Conservation (phyloP, 2,797 vertebrate genomes). For the Threskiornis aethiopicus region DNA sequence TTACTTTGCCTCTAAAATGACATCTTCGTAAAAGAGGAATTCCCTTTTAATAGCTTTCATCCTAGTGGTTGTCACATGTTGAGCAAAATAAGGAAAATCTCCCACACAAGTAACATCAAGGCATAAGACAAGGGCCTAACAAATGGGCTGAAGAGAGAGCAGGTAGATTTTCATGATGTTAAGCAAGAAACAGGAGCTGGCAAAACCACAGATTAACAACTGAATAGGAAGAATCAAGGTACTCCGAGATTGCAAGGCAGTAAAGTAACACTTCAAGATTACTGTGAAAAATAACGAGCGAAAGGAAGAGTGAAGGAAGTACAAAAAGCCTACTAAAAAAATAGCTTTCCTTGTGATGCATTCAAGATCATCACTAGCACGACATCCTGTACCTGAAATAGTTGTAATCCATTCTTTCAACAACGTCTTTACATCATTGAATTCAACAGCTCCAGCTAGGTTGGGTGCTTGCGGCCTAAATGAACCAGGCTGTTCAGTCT, state of each 20-base stretch:
- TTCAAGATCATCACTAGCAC: neutral
- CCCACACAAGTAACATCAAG: neutral
- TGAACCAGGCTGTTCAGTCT: conserved; percentile 33
- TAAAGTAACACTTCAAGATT: neutral
- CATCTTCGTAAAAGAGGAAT: neutral
- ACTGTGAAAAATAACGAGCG: neutral
- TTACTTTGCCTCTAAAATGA: neutral
- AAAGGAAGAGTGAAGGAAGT: neutral
- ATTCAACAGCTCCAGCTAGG: conserved; percentile 90
- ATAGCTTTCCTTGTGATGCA: neutral
- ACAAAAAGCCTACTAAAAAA: neutral
- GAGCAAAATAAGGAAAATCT: neutral
- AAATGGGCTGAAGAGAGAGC: neutral
- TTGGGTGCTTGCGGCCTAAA: conserved; percentile 80
- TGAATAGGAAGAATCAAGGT: neutral
- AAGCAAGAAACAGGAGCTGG: neutral
- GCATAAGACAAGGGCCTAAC: neutral
- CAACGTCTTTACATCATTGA: conserved; percentile 88
- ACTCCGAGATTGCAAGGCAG: neutral
- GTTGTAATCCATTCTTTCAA: conserved; percentile 96
- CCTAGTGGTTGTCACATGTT: neutral
- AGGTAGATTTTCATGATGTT: neutral
- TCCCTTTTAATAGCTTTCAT: neutral
- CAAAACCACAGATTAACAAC: neutral
- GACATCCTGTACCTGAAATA: conserved; percentile 79